A percentile compares a stretch with the other conserved stretches of the same genome.
Conservation (phyloP, 64 coral and sea anemone genomes). For the Anthopleura sola region DNA sequence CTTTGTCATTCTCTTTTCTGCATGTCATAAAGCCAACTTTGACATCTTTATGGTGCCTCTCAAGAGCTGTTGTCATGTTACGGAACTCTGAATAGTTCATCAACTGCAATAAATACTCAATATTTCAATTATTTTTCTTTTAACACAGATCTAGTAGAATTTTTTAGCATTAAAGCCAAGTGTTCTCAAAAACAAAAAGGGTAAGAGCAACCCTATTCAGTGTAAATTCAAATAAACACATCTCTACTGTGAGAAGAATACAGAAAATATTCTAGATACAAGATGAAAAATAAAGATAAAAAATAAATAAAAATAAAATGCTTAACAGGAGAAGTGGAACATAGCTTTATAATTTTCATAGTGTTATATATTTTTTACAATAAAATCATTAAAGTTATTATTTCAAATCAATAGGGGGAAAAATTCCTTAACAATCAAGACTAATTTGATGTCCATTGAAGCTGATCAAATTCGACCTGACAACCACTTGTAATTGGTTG, state of each 20-base stretch:
- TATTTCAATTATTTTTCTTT: not conserved
- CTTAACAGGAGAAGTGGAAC: too few relatives aligned
- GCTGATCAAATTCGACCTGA: not conserved
- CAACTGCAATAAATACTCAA: slow-evolving; percentile 48
- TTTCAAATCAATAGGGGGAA: not conserved
- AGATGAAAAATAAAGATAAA: too few relatives aligned
- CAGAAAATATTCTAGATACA: too few relatives aligned
- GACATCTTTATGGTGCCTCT: slow-evolving; percentile 83
- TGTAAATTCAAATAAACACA: too few relatives aligned
- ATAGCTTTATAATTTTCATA: too few relatives aligned
- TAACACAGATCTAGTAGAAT: not conserved
- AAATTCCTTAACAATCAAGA: not conserved
- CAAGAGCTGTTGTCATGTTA: slow-evolving; percentile 86
- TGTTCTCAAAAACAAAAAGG: too few relatives aligned
- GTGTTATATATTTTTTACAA: too few relatives aligned
- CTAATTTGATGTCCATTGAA: not conserved
- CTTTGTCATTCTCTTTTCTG: slow-evolving; percentile 63
- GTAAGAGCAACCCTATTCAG: too few relatives aligned
- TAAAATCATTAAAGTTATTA: too few relatives aligned
- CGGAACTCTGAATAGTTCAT: slow-evolving; percentile 96
- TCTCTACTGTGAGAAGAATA: too few relatives aligned
- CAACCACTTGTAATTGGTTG: not conserved
- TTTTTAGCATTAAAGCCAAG: too few relatives aligned
- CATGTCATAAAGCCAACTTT: slow-evolving; percentile 65
- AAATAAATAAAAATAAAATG: too few relatives aligned